Evolutionary conservation across 2,888 invertebrate species (phyloP).

Genomic region (Synergus gifuensis): DNA sequence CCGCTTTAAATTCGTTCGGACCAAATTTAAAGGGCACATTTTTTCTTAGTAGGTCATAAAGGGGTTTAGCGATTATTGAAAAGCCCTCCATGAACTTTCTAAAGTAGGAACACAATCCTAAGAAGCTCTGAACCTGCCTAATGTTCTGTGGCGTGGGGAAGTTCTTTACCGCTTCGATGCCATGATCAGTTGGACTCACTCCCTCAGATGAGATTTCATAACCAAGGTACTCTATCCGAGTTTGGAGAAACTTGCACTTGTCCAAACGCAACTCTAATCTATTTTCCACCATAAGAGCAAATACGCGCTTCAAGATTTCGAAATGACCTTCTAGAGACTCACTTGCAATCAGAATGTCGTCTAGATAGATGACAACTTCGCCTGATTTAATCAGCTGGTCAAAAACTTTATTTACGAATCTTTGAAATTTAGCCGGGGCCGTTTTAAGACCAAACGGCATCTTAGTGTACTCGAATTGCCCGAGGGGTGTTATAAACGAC

Average conservation of each 20-base stretch:
- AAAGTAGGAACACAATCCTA: conserved; percentile 58
- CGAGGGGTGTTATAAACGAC: too few species aligned
- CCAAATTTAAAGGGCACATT: neutral
- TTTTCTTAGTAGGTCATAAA: neutral
- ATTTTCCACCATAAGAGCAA: conserved; percentile 45
- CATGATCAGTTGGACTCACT: neutral
- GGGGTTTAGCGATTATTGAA: neutral
- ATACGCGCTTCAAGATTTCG: neutral
- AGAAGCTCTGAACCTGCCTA: conserved; percentile 49
- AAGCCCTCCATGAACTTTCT: neutral
- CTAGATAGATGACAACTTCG: conserved; percentile 35
- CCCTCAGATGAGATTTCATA: too few species aligned
- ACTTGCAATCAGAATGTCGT: neutral
- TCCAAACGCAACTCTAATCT: conserved; percentile 56
- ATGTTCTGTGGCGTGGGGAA: conserved; percentile 47
- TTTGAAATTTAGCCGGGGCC: conserved; percentile 47
- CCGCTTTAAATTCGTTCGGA: too few species aligned
- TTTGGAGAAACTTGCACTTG: conserved; percentile 61
- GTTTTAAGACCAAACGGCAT: too few species aligned
- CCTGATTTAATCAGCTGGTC: conserved; percentile 43
- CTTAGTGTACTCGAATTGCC: too few species aligned
- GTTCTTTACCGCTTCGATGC: conserved; percentile 40
- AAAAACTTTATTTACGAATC: conserved; percentile 45
- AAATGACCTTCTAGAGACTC: conserved; percentile 11
- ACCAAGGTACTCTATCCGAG: conserved; percentile 47